Conservation (phyloP, 2,113 vertebrate genomes). For the Bos javanicus region DNA sequence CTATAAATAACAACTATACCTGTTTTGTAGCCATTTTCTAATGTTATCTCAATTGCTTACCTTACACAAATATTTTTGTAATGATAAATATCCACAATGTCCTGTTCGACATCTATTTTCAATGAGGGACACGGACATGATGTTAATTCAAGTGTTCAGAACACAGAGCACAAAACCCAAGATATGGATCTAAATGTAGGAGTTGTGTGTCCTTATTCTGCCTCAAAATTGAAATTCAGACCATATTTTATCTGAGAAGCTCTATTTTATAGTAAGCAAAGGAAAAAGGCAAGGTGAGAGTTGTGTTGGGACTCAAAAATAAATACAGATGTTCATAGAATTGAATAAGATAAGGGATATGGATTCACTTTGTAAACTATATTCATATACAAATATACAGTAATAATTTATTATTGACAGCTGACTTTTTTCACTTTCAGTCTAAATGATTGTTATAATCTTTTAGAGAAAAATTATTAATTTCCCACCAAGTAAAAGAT, state of each 20-base stretch:
- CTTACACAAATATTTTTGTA: neutral
- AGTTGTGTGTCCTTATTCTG: neutral
- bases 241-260: slow-evolving; percentile 24
- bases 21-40: neutral
- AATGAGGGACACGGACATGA: neutral
- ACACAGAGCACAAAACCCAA: neutral
- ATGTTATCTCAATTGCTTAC: slow-evolving; percentile 21
- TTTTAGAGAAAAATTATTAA: slow-evolving; percentile 2
- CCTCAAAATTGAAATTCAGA: neutral
- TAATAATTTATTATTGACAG: neutral
- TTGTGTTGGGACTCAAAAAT: neutral
- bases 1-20: slow-evolving; percentile 22
- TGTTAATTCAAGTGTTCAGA: neutral
- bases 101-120: slow-evolving; percentile 29
- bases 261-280: neutral
- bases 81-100: slow-evolving; percentile 19
- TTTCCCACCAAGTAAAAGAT: neutral
- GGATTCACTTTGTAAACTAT: slow-evolving; percentile 2
- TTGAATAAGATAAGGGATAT: neutral
- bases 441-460: neutral
- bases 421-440: neutral
- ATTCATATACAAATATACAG: slow-evolving; percentile 16
- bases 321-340: neutral
- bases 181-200: slow-evolving; percentile 31
- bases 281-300: neutral